phyloP scores from a whole-genome alignment of 2,797 vertebrate genomes.

The Spinus pinus region DNA sequence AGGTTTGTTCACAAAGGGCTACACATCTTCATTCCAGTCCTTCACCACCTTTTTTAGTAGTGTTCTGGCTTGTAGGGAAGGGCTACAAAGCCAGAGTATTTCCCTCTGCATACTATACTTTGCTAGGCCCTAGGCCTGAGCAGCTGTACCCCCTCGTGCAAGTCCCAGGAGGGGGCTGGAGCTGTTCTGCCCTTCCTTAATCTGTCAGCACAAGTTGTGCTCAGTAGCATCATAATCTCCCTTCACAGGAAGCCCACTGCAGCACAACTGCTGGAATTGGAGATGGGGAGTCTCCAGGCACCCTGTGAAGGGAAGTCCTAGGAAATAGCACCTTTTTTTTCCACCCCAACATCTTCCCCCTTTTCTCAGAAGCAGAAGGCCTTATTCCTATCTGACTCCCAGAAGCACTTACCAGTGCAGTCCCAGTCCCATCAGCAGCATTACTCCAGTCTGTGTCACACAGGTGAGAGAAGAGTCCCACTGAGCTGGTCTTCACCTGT shows the following conservation, averaged over 20 bases:
- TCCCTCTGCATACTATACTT: background rate
- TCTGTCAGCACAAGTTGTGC: background rate
- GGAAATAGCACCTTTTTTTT: background rate
- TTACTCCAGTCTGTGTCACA: background rate
- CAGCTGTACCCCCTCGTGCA: background rate
- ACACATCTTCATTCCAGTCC: slow-evolving; percentile 12
- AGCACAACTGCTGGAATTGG: background rate
- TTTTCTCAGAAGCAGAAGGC: background rate
- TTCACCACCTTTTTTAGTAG: background rate
- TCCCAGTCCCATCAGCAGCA: background rate
- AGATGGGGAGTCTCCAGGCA: background rate
- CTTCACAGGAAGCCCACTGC: background rate
- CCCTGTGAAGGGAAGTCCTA: background rate
- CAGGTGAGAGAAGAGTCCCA: background rate
- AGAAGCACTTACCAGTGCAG: background rate
- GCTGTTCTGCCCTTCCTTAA: background rate
- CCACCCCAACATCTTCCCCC: background rate
- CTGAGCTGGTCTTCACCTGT: background rate
- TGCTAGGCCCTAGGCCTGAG: background rate
- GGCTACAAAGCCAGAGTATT: background rate
- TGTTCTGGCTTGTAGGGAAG: background rate
- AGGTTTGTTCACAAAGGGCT: slow-evolving; percentile 47
- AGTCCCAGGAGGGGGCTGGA: background rate
- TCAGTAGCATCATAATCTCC: background rate
- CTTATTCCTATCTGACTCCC: background rate